Base-by-base conservation (phyloP, 1,140 invertebrate species). In the Bathynomus jamesi region DNA sequence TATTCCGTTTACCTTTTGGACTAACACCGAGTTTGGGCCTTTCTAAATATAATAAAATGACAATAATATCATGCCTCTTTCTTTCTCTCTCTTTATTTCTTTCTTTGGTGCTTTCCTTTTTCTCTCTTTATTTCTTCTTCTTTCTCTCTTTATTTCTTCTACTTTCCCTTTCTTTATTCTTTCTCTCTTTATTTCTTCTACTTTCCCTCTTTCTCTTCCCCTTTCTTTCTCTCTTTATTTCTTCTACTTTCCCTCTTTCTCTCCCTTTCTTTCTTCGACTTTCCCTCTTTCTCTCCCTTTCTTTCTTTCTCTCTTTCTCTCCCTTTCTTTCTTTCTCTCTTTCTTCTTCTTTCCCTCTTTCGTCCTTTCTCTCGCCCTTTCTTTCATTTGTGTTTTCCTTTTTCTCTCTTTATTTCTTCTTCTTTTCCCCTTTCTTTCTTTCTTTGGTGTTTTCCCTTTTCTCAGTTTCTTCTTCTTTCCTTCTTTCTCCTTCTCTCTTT, bases 161-260 rank as follows among this genome's bases (percentile, higher is more conserved):
- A 11, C 61, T 62, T 21, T 62, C 25, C 24, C 25, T 27, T 21
- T 62, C 25, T 62, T 21, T 27, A 7, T 62, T 62, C 61, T 62
- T 21, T 62, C 25, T 62, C 61, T 62, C 25, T 62, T 8, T 62
- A 7, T 27, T 24, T 11, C 24, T 24, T 62, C 25, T 62, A 7
- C 24, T 21, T n/a, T 8, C 25, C 21, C 25, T 21, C 17, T 27
- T 7, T 62, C 21, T 62, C 24, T 62, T 27, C 5, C 25, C 8
- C 61, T 62, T 21, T n/a, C 61, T 62, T 21, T 62, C 61, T 62
- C 61, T 62, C 61, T 62, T 24, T 62, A 7, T 62, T 24, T 62
- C 25, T 62, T 21, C 21, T 21, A 11, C 61, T 62, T 21, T 62
- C 61, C 24, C 25, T 62, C 25, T 62, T 21, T 62, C 25, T 27